These are phyloP conservation scores for Labeo rohita DNA, from an alignment of 2,113 vertebrate genomes.

Conservation along the genomic window DNA sequence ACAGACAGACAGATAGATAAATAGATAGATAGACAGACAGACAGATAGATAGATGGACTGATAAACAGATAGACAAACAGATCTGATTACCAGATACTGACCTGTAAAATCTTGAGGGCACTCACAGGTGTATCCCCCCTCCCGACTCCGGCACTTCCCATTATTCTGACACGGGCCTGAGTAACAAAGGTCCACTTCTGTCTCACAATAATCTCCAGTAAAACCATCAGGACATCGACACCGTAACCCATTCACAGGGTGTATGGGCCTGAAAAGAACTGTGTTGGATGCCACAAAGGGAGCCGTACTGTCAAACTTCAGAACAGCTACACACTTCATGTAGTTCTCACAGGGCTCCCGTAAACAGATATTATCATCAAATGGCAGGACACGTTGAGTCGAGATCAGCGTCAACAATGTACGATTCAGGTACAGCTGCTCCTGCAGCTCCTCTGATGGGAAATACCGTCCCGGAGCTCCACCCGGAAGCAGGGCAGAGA, in stretches of 20 bases:
- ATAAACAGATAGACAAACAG: neutral
- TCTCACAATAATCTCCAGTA: slow-evolving; percentile 87
- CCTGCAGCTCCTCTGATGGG: slow-evolving; percentile 84
- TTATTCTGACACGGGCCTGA: slow-evolving; percentile 81
- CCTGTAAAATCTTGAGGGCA: slow-evolving; percentile 84
- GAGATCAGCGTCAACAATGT: slow-evolving; percentile 80
- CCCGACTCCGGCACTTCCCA: slow-evolving; percentile 81
- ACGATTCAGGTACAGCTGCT: slow-evolving; percentile 88
- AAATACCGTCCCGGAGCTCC: slow-evolving; percentile 77
- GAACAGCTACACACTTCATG: slow-evolving; percentile 88
- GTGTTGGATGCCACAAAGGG: slow-evolving; percentile 85
- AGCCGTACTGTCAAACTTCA: slow-evolving; percentile 85
- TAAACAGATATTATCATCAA: slow-evolving; percentile 89
- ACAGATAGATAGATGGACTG: neutral
- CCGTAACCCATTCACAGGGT: slow-evolving; percentile 83
- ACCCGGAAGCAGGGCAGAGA: slow-evolving; percentile 83
- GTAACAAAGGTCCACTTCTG: slow-evolving; percentile 87
- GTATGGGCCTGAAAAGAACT: slow-evolving; percentile 86
- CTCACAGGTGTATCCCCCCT: slow-evolving; percentile 86
- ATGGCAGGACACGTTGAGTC: slow-evolving; percentile 84
- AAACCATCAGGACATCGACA: slow-evolving; percentile 86
- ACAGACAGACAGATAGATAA: neutral
- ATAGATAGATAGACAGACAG: neutral
- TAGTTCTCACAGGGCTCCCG: slow-evolving; percentile 90
- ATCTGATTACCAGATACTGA: slow-evolving; percentile 60